Conservation (phyloP, 2,888 invertebrate species). For the Vanessa cardui region DNA sequence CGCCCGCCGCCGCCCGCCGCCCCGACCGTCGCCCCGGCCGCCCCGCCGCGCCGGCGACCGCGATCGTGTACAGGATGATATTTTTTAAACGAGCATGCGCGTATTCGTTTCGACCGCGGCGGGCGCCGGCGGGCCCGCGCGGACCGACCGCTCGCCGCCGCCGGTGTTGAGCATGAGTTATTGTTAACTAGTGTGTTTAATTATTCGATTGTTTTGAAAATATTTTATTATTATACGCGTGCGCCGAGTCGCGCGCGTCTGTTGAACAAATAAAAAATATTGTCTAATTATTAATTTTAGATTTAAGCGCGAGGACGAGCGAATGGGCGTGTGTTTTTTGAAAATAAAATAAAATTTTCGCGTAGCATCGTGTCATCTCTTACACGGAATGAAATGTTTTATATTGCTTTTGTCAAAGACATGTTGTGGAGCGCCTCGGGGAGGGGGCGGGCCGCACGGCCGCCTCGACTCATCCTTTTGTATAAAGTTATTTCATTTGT, state of each 20-base stretch:
- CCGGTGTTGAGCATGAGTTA: conserved; percentile 69
- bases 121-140: conserved; percentile 30
- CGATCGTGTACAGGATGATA: conserved; percentile 67
- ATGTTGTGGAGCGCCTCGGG: conserved; percentile 51
- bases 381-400: conserved; percentile 82
- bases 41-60: conserved; percentile 46
- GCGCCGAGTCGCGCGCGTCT: conserved; percentile 77
- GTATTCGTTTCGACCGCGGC: conserved; percentile 56
- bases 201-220: conserved; percentile 83
- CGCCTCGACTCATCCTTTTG: conserved; percentile 57
- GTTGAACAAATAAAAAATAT: conserved; percentile 83
- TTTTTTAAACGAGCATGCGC: conserved; percentile 60
- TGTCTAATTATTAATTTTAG: conserved; percentile 83
- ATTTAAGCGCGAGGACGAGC: conserved; percentile 81
- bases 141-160: conserved; percentile 39
- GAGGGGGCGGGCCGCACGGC: conserved; percentile 51
- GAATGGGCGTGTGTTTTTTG: conserved; percentile 81
- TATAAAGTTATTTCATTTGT: conserved; percentile 72
- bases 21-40: conserved; percentile 50
- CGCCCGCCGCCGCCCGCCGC: conserved; percentile 40
- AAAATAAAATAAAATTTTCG: conserved; percentile 73
- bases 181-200: conserved; percentile 84
- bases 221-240: conserved; percentile 82
- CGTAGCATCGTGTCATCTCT: conserved; percentile 80
- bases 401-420: conserved; percentile 78